Conservation (phyloP, 2,797 vertebrate genomes). For the Girardinus metallicus region DNA sequence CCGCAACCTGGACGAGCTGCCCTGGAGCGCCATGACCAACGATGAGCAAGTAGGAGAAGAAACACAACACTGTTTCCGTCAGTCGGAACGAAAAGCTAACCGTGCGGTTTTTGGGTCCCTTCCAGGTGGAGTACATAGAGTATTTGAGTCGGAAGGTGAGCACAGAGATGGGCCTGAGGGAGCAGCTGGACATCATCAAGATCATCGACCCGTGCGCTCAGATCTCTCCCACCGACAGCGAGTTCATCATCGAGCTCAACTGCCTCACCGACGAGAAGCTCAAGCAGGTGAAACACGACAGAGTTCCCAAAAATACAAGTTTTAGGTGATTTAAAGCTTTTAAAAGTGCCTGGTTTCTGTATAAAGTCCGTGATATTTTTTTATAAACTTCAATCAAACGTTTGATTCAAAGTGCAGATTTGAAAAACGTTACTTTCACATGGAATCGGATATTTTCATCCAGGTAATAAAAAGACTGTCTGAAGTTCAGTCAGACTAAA, state of each 20-base stretch:
- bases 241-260: constrained; percentile 99
- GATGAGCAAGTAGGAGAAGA: constrained; percentile 88
- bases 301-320: too few relatives aligned
- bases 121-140: constrained; percentile 98
- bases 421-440: too few relatives aligned
- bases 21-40: constrained; percentile 99
- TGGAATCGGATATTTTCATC: too few relatives aligned
- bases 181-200: constrained; percentile 99
- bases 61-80: background rate
- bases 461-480: too few relatives aligned
- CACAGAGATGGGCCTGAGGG: constrained; percentile 98
- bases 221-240: constrained; percentile 98
- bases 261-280: constrained; percentile 98
- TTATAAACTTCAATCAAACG: too few relatives aligned
- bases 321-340: background rate
- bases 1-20: constrained; percentile 94
- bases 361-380: too few relatives aligned
- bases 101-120: background rate
- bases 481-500: too few relatives aligned
- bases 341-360: too few relatives aligned
- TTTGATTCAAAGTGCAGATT: too few relatives aligned
- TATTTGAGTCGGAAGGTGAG: constrained; percentile 98
- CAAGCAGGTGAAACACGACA: constrained; percentile 86
- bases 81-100: background rate
- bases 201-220: constrained; percentile 98